Evolutionary conservation across 2,888 invertebrate genomes (phyloP), one percentile per base, ranked within the genome.

Genomic region (Macaria notata): DNA sequence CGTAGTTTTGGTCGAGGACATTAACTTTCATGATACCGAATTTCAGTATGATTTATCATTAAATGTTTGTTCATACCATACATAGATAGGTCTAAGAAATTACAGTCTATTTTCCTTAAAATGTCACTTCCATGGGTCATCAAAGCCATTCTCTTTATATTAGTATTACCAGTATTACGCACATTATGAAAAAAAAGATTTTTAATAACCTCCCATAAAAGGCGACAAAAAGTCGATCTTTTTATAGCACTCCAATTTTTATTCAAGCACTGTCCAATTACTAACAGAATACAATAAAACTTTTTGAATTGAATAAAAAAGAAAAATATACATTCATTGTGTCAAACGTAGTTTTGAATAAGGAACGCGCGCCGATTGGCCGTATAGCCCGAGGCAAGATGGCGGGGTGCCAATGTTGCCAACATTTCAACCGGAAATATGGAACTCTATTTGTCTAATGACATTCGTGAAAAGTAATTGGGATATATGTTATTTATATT

Each of bases 361-460:
- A 81, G 83, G 84, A 83, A 83, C 81, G 77, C 70, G 73, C 79
- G 75, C 76, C 78, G 79, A 88, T 88, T 87, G 87, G 87, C 78
- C 73, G 67, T 70, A 81, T 83, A 66, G 90, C 90, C 90, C 72
- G 77, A 64, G 89, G 90, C 89, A 72, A 83, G 79, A 84, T 84
- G 82, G 82, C 84, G 85, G 90, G 88, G 89, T 82, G 88, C 82
- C 84, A 82, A 76, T 81, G 84, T 81, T 83, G 81, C 81, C 78
- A 83, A 70, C 75, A 75, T 79, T 70, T 84, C 79, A 66, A 69
- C 78, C 86, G 88, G 88, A 90, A 89, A 88, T 86, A 80, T 76
- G 83, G 83, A 81, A 84, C 87, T 86, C 74, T 80, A 78, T 85
- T 85, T 80, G 79, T 73, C 71, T 84, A 88, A 84, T 85, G 78